Base-by-base conservation (phyloP, 2,797 vertebrate genomes). In the Melanotaenia boesemani region DNA sequence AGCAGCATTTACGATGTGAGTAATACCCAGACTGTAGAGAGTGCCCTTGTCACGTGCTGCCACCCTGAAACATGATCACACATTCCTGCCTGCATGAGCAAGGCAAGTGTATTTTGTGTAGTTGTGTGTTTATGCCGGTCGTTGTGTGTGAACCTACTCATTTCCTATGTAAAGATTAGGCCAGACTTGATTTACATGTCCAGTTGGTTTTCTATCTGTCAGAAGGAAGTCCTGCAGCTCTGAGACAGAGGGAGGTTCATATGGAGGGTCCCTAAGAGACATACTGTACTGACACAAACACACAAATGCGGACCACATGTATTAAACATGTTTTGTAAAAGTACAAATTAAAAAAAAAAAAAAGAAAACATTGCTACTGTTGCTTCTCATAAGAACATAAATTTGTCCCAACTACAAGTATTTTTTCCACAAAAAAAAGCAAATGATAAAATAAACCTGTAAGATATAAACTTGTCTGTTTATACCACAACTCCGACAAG, bases 131-230 rank as follows among this genome's bases (percentile, higher is more conserved):
- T 13, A 66, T 79, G 44, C 7, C 20, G 66, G 59, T 63, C 28
- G 18, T 28, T 67, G 34, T 72, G 39, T 61, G 65, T 28, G 37
- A 76, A 86, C 90, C 13, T 93, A 97, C 96, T 96, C 93, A 24
- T 97, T 96, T 94, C 97, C 96, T 59, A 97, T 93, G 81, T 95
- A 97, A 84, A 97, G 92, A 83, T 95, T 96, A 70, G 96, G 96
- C 97, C 96, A 98, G 69, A 98, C 97, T 94, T 97, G 95, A 52
- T 97, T 96, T 86, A 97, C 80, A 0, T 97, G 96, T 66, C 91
- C 95, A 0, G 76, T 93, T 41, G 94, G 82, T 0, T 62, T 79
- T 39, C 89, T 74, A 52, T 88, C 92, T 60, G 87, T 87, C 82
- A 94, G 93, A 62, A 98, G 89, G 78, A 97, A 86, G 54, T 91